phyloP scores from a whole-genome alignment of 2,888 invertebrate species.

The Aquatica leii region DNA sequence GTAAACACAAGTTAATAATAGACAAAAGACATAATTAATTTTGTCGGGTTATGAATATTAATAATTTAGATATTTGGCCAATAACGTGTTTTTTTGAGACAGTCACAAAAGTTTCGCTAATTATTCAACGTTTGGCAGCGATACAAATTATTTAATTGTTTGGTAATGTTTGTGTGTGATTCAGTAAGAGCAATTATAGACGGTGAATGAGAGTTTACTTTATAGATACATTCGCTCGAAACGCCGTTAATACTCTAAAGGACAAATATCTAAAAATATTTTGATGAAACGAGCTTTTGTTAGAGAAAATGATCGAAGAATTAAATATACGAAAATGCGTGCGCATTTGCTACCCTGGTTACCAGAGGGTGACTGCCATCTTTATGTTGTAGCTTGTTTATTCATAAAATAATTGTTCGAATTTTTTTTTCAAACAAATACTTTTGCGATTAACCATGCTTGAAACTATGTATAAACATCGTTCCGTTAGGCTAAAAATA shows the following conservation, averaged over 20 bases:
- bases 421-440: no score
- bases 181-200: no score
- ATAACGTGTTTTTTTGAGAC: no score
- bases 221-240: background rate
- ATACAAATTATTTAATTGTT: background rate
- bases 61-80: background rate
- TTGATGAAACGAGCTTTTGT: slow-evolving; percentile 5
- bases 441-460: slow-evolving; percentile 20
- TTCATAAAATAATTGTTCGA: slow-evolving; percentile 23
- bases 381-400: slow-evolving; percentile 16
- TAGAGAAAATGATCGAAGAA: background rate
- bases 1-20: slow-evolving; percentile 24
- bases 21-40: slow-evolving; percentile 17
- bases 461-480: slow-evolving; percentile 25
- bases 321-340: slow-evolving; percentile 17
- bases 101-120: background rate
- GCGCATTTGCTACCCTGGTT: slow-evolving; percentile 24
- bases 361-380: slow-evolving; percentile 23
- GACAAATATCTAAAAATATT: slow-evolving; percentile 14
- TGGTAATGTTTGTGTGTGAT: background rate
- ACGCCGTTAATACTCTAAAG: background rate
- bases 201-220: background rate
- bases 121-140: slow-evolving; percentile 3
- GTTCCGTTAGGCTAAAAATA: slow-evolving; percentile 33
- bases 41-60: no score